These are phyloP conservation scores for Hipposideros larvatus DNA, from an alignment of 2,797 vertebrate species.

Conservation along the genomic window DNA sequence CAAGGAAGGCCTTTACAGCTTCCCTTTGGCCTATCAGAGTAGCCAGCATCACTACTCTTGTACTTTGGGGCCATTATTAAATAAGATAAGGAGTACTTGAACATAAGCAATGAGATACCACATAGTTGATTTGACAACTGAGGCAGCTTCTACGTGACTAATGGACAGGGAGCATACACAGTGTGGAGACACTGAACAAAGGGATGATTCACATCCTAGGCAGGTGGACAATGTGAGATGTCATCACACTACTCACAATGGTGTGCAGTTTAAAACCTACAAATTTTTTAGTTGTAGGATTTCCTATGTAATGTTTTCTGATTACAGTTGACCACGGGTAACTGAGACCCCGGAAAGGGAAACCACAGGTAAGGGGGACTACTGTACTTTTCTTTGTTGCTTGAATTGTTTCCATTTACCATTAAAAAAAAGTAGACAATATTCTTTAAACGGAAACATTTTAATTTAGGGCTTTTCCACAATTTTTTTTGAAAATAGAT, in stretches of 20 bases:
- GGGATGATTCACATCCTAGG: not conserved
- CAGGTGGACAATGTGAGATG: not conserved
- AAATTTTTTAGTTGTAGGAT: not conserved
- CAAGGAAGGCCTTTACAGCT: not conserved
- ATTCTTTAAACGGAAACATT: slow-evolving; percentile 1
- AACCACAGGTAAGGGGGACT: not conserved
- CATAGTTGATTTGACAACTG: too few relatives aligned
- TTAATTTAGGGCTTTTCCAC: not conserved
- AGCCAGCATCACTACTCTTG: not conserved
- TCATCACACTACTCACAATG: not conserved
- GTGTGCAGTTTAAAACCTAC: not conserved
- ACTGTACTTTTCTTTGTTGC: not conserved
- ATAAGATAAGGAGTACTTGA: not conserved
- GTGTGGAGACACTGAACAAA: not conserved
- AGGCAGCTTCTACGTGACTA: not conserved
- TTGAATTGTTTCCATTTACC: not conserved
- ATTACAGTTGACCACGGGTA: rapidly evolving
- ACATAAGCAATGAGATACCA: not conserved
- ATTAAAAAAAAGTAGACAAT: slow-evolving; percentile 12
- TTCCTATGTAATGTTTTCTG: not conserved
- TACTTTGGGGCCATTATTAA: not conserved
- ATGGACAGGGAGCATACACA: not conserved
- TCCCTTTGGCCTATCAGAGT: not conserved
- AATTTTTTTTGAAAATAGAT: not conserved
- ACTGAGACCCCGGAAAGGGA: not conserved